Conservation (phyloP, 2,888 invertebrate genomes). For the Caenorhabditis macrosperma region DNA sequence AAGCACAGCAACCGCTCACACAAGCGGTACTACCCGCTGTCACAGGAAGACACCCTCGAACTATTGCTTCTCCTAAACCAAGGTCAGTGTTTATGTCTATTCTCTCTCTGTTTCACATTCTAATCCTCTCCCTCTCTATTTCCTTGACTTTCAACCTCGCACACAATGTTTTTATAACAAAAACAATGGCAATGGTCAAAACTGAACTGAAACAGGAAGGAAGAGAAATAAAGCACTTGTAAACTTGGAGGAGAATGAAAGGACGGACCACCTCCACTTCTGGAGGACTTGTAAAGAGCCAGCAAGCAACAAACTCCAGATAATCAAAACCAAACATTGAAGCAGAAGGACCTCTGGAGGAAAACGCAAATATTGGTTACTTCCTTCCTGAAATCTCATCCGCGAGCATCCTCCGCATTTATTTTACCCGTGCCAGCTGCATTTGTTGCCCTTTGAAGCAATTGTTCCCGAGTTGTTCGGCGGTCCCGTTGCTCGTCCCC, state of each 20-base stretch:
- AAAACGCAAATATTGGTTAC: constrained; percentile 46
- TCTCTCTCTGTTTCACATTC: constrained; percentile 8
- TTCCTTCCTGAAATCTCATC: constrained; percentile 53
- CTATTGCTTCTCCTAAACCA: constrained; percentile 70
- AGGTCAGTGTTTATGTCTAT: constrained; percentile 57
- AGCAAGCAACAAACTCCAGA: constrained; percentile 28
- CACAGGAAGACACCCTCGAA: constrained; percentile 71
- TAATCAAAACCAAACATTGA: constrained; percentile 41
- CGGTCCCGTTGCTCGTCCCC: constrained; percentile 1
- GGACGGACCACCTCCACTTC: constrained; percentile 9
- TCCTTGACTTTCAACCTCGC: background rate
- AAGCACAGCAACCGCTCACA: constrained; percentile 57
- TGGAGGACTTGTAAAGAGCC: background rate
- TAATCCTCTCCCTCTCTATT: constrained; percentile 26
- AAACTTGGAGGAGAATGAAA: constrained; percentile 6
- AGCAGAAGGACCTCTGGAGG: background rate
- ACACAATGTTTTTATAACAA: background rate
- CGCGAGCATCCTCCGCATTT: constrained; percentile 11
- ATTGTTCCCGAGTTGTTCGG: constrained; percentile 41
- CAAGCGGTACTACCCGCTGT: constrained; percentile 69
- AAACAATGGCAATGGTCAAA: constrained; percentile 12
- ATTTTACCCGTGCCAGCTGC: constrained; percentile 1
- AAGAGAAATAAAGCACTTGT: background rate
- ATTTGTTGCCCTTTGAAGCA: constrained; percentile 51
- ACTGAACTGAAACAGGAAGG: constrained; percentile 5